Conservation (phyloP, 2,888 invertebrate species). For the Tenthredo livida region DNA sequence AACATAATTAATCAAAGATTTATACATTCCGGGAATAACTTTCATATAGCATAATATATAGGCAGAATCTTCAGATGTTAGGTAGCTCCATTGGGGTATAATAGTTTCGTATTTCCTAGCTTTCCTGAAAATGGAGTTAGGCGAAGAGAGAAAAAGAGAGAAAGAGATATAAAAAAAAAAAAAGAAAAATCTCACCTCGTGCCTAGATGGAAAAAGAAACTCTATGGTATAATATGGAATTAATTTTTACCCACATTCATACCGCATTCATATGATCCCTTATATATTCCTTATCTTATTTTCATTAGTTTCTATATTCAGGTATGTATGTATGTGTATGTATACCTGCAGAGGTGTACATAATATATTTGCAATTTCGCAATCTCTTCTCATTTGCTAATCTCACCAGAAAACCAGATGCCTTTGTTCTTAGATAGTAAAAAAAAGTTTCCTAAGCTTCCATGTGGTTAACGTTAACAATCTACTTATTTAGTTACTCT, state of each 20-base stretch:
- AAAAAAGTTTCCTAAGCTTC: conserved; percentile 12
- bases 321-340: background rate
- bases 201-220: background rate
- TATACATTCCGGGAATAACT: background rate
- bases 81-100: background rate
- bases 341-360: too few relatives aligned
- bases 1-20: background rate
- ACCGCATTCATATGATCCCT: background rate
- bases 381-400: conserved; percentile 9
- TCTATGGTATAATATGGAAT: background rate
- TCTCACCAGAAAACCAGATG: background rate
- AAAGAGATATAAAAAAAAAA: background rate
- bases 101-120: background rate
- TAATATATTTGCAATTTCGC: background rate
- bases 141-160: background rate
- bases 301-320: background rate
- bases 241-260: conserved; percentile 12
- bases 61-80: background rate
- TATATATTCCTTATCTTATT: background rate
- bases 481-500: conserved; percentile 34
- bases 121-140: background rate
- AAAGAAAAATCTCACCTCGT: background rate
- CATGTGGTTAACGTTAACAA: background rate
- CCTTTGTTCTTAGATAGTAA: conserved; percentile 22
- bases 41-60: background rate